Base-by-base conservation (phyloP, 2,888 invertebrate genomes). In the Opisthograptis luteolata region DNA sequence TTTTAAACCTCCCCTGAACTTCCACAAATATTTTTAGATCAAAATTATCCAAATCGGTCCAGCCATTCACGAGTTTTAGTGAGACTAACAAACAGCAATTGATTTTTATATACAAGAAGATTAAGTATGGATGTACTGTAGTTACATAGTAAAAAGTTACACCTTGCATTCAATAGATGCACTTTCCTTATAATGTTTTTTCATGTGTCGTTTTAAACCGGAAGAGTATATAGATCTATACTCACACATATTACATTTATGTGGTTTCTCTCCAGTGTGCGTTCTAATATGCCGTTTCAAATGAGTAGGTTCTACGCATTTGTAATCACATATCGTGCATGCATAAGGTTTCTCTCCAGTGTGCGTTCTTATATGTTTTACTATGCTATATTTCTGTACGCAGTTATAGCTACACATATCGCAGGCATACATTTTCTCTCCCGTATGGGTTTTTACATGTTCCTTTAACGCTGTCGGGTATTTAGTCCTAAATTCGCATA, bases 161-260 rank as follows among this genome's bases (percentile, higher is more conserved):
- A n/a, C n/a, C n/a, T n/a, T n/a, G n/a, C n/a, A n/a, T n/a, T n/a
- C n/a, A n/a, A n/a, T n/a, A n/a, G n/a, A n/a, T n/a, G 10, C 2
- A 2, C 10, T 25, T 10, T 8, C 25, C 10, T 10, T 10, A 9
- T 9, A 9, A n/a, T 25, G 25, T 47, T 41, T 37, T 41, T 41
- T 39, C 22, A 35, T 22, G 8, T 20, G 45, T 39, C 35, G 35
- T 40, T 56, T 56, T 36, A 42, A 37, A 31, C 31, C 42, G 2
- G 27, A n/a, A 1, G 7, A 4, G 7, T 30, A 22, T 9, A 10
- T 25, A 2, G 25, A 14, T 8, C 12, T 36, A 12, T 30, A 44
- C 2, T 28, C 36, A 17, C 44, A 44, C 3, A 24, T 4, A 3
- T 10, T 4, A 9, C 44, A 44, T 9, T 22, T 30, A 15, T 22